phyloP scores from a whole-genome alignment of 2,797 vertebrate genomes.

The Spatula versicolor region DNA sequence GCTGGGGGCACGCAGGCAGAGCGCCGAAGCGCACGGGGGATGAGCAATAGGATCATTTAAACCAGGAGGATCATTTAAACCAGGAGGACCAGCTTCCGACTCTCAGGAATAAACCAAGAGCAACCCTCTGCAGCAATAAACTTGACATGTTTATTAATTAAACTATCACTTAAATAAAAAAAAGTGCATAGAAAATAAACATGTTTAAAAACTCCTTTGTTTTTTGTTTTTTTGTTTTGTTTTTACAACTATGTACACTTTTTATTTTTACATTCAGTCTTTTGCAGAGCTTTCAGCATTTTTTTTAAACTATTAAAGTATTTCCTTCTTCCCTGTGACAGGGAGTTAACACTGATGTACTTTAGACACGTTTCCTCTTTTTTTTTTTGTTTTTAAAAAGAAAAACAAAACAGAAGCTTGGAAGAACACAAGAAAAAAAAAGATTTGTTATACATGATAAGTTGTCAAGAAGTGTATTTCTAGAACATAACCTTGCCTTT shows the following conservation, averaged over 20 bases:
- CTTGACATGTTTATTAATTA: conserved; percentile 99
- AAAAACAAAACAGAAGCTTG: conserved; percentile 67
- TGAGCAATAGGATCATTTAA: too few relatives aligned
- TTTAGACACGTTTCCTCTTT: conserved; percentile 80
- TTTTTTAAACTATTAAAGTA: conserved; percentile 86
- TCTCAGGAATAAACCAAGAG: conserved; percentile 56
- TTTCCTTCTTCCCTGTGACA: conserved; percentile 94
- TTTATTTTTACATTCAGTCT: conserved; percentile 99
- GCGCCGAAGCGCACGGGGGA: too few relatives aligned
- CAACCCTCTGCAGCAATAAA: conserved; percentile 86
- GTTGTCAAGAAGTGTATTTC: conserved; percentile 76
- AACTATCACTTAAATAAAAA: conserved; percentile 99
- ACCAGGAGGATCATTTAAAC: too few relatives aligned
- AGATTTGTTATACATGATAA: conserved; percentile 76
- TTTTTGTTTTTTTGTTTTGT: conserved; percentile 84
- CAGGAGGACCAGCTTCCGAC: too few relatives aligned
- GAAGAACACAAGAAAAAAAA: conserved; percentile 80
- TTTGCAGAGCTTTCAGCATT: conserved; percentile 95
- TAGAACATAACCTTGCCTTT: conserved; percentile 79
- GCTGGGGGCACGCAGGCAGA: too few relatives aligned
- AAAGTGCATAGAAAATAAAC: conserved; percentile 99
- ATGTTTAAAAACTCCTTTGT: conserved; percentile 99
- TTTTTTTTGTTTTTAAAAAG: background rate
- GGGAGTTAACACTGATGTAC: conserved; percentile 91
- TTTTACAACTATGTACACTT: conserved; percentile 99